Base-by-base conservation (phyloP, 2,888 invertebrate species). In the Dryocosmus kuriphilus region DNA sequence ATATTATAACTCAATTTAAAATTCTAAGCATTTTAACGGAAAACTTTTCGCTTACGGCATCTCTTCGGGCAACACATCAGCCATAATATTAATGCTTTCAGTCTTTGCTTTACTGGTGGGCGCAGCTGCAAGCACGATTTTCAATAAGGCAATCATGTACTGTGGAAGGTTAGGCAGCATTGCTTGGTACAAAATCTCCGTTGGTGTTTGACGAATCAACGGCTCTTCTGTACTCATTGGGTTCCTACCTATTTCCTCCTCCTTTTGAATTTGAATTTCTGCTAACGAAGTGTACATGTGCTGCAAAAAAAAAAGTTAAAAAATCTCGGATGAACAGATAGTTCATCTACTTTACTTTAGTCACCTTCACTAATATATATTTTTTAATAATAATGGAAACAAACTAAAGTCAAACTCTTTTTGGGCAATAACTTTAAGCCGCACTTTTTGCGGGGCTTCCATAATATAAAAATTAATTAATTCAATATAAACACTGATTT, bases 31-130 rank as follows among this genome's bases (percentile, higher is more conserved):
- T 41, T 30, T 35, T 35, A 22, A 67, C 30, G 1, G 14, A n/a
- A 55, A 9, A 55, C 16, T 4, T 60, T 60, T 74, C 27, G 93
- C 94, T 93, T 92, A 95, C 94, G 98, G 98, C 98, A 98, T 98
- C 93, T 98, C 98, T 92, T 98, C 98, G 0, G 99, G 99, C 84
- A 99, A 92, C 73, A 99, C 97, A 92, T 99, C 99, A 60, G 98
- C 97, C 95, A 99, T 96, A 63, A 99, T 99, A 92, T 99, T 99
- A 87, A 99, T 98, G 74, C 99, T 98, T 90, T 99, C 99, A 14
- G 96, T 97, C 93, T 99, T 99, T 7, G 97, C 96, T 92, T 98
- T 99, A n/a, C 98, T 98, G n/a, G 99, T 99, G 6, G 99, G 99
- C 51, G 99, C 98, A 76, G 99, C 99, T 41, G 99, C 99, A 77